Evolutionary conservation across 2,888 invertebrate genomes (phyloP).

Genomic region (Rhodophaea formosa): DNA sequence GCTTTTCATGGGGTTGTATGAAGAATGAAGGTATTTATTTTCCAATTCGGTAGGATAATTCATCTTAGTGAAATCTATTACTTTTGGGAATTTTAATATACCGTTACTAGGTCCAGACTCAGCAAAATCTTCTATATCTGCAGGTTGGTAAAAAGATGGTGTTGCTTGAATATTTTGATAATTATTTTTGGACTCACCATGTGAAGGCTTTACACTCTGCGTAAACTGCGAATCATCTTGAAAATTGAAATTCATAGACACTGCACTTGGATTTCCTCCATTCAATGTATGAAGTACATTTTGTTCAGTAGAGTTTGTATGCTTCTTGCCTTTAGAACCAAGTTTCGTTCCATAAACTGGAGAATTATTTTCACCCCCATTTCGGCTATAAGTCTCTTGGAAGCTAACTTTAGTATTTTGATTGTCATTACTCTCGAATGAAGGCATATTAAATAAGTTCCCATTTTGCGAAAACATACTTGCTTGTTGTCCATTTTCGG

Average conservation of each 20-base stretch:
- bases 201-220: slow-evolving; percentile 44
- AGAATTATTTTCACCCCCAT: slow-evolving; percentile 43
- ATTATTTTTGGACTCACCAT: slow-evolving; percentile 41
- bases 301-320: slow-evolving; percentile 45
- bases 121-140: slow-evolving; percentile 41
- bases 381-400: slow-evolving; percentile 39
- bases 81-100: slow-evolving; percentile 56
- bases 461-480: slow-evolving; percentile 51
- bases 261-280: slow-evolving; percentile 38
- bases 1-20: slow-evolving; percentile 37
- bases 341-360: slow-evolving; percentile 69
- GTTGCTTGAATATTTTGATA: slow-evolving; percentile 43
- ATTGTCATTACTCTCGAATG: slow-evolving; percentile 41
- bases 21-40: slow-evolving; percentile 48
- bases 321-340: slow-evolving; percentile 50
- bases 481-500: slow-evolving; percentile 44
- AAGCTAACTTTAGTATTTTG: slow-evolving; percentile 42
- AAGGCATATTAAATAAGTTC: slow-evolving; percentile 51
- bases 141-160: slow-evolving; percentile 40
- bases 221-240: slow-evolving; percentile 37
- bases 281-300: slow-evolving; percentile 44
- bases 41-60: slow-evolving; percentile 55
- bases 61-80: slow-evolving; percentile 65
- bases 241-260: slow-evolving; percentile 39
- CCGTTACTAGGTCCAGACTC: slow-evolving; percentile 40